phyloP scores from a whole-genome alignment of 2,888 invertebrate species.

The Chromoteleia sp. region DNA sequence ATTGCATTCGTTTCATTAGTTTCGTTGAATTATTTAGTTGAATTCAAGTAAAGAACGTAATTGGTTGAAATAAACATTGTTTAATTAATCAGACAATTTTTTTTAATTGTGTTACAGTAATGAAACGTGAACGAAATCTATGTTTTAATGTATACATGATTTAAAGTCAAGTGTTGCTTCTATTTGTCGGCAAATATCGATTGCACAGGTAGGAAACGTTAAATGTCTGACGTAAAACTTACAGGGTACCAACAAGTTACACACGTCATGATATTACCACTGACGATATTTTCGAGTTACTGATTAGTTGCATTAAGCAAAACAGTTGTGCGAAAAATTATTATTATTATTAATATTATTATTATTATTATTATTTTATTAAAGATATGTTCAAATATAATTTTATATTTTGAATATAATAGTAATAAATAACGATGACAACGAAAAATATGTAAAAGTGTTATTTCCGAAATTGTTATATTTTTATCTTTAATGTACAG shows the following conservation, averaged over 20 bases:
- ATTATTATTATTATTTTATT: too few relatives aligned
- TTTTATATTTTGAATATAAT: too few relatives aligned
- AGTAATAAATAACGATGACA: too few relatives aligned
- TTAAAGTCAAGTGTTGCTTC: conserved; percentile 8
- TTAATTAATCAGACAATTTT: too few relatives aligned
- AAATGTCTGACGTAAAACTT: conserved; percentile 26
- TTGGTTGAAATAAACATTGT: too few relatives aligned
- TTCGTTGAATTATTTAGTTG: too few relatives aligned
- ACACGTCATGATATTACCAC: neutral
- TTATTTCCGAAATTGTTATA: too few relatives aligned
- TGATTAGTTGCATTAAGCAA: neutral
- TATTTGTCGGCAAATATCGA: conserved; percentile 41
- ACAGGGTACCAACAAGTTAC: conserved; percentile 13
- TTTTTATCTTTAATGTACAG: too few relatives aligned
- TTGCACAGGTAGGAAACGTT: conserved; percentile 14
- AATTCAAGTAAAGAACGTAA: neutral
- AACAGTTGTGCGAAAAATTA: neutral
- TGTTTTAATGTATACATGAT: conserved; percentile 3
- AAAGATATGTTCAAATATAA: too few relatives aligned
- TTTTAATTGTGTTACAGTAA: neutral
- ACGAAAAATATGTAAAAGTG: too few relatives aligned
- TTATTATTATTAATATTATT: too few relatives aligned
- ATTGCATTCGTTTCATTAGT: too few relatives aligned
- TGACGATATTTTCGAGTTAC: neutral
- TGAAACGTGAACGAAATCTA: neutral